A percentile compares a stretch with the other conserved stretches of the same genome.
These are phyloP conservation scores for Lottia scabra DNA, from an alignment of 2,888 invertebrate species.

Conservation along the genomic window DNA sequence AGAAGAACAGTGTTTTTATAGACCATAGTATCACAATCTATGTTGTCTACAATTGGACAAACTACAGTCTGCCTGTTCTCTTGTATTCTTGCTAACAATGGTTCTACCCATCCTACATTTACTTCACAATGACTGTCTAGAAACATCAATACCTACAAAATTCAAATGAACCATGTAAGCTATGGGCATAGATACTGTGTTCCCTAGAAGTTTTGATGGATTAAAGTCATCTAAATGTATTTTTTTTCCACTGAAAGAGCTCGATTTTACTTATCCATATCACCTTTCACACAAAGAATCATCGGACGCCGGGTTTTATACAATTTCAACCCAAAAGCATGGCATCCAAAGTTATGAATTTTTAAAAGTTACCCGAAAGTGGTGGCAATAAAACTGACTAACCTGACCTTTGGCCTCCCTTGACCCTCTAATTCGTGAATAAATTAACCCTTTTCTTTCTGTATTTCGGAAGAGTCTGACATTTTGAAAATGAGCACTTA, in stretches of 20 bases:
- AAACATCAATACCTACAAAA: constrained; percentile 83
- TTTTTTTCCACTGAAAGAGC: too few species aligned
- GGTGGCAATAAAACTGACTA: neutral
- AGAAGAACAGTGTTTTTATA: constrained; percentile 92
- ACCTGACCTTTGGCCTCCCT: neutral
- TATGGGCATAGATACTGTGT: too few species aligned
- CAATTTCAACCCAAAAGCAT: too few species aligned
- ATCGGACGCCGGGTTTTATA: too few species aligned
- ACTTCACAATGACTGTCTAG: constrained; percentile 97
- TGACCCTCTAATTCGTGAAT: neutral
- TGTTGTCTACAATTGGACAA: constrained; percentile 92
- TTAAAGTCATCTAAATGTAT: too few species aligned
- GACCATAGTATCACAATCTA: constrained; percentile 93
- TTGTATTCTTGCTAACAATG: constrained; percentile 81
- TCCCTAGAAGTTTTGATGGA: too few species aligned
- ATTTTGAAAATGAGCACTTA: constrained; percentile 69
- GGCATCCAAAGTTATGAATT: too few species aligned
- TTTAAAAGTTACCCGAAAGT: too few species aligned
- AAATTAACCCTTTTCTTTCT: neutral
- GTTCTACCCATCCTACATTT: constrained; percentile 90
- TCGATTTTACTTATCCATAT: too few species aligned
- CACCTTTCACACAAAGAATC: too few species aligned
- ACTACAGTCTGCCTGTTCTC: constrained; percentile 77
- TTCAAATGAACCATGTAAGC: too few species aligned
- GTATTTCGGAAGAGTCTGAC: neutral